Base-by-base conservation (phyloP, 2,113 vertebrate species). In the Pseudorasbora parva region DNA sequence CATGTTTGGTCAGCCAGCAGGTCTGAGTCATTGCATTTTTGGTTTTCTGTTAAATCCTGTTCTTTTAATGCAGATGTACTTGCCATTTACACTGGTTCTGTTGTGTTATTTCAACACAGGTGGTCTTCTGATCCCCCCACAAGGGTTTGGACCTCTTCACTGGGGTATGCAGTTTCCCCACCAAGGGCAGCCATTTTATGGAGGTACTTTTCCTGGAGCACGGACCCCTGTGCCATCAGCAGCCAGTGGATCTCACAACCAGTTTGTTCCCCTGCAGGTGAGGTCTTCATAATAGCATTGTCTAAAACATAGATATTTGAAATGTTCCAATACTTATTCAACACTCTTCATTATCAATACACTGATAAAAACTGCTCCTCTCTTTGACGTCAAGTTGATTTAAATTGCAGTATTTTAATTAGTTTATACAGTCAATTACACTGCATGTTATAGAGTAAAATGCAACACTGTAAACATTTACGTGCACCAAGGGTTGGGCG, bases 211-310 rank as follows among this genome's bases (percentile, higher is more conserved):
- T 82, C 92, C 96, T 2, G 95, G 95, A 14, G 91, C 88, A 6
- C 62, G 92, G 49, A 92, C 90, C 5, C 86, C 95, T 75, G 86
- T 92, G 62, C 90, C 94, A 69, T 41, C 92, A 0, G 3, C 94
- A 54, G 93, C 95, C 60, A 91, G 94, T 41, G 96, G 95, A 74
- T 93, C 95, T 56, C 97, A 98, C 91, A 97, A 95, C 93, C 97
- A 99, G 91, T 99, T 99, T 90, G 95, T 99, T 90, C 98, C 98
- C 33, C 89, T 99, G 41, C 98, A 99, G 96, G 98, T 97, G 88
- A 94, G 91, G 30, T 37, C 6, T 4, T 23, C 51, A 1, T 41
- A 71, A 37, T 64, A 19, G 14, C n/a, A 0, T 49, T 51, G 8
- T 74, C 60, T 15, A 62, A 62, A 8, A 15, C 25, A 27, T 0